These are phyloP conservation scores for Okamejei kenojei DNA, from an alignment of 2,797 vertebrate genomes.

Conservation along the genomic window DNA sequence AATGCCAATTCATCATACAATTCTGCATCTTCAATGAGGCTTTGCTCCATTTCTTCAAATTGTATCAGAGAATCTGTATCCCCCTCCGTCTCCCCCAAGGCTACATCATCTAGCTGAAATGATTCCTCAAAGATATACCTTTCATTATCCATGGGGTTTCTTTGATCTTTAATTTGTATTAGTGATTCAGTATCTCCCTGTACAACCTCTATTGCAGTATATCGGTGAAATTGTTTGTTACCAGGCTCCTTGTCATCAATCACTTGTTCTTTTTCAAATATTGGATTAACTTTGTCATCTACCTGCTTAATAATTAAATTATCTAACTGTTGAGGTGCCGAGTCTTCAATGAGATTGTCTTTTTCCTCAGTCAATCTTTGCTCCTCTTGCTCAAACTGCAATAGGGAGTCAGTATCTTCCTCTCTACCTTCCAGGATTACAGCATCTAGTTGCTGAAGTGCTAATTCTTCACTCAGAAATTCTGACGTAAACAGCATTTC, in stretches of 20 bases:
- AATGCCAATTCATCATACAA: constrained; percentile 51
- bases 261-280: constrained; percentile 87
- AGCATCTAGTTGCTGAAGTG: constrained; percentile 9
- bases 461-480: constrained; percentile 39
- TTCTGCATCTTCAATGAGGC: constrained; percentile 67
- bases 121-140: constrained; percentile 40
- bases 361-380: constrained; percentile 60
- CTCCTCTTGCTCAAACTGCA: constrained; percentile 67
- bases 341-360: constrained; percentile 42
- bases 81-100: constrained; percentile 45
- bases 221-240: constrained; percentile 46
- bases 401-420: constrained; percentile 60
- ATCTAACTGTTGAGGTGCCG: background rate
- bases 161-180: constrained; percentile 64
- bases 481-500: constrained; percentile 59
- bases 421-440: constrained; percentile 20
- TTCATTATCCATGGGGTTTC: constrained; percentile 59
- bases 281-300: constrained; percentile 78
- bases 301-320: background rate
- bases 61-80: constrained; percentile 87
- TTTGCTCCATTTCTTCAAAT: constrained; percentile 88
- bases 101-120: background rate
- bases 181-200: constrained; percentile 58
- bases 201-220: no score
- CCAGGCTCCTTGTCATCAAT: constrained; percentile 62